phyloP scores from a whole-genome alignment of 2,113 vertebrate genomes.

The Microcebus murinus region DNA sequence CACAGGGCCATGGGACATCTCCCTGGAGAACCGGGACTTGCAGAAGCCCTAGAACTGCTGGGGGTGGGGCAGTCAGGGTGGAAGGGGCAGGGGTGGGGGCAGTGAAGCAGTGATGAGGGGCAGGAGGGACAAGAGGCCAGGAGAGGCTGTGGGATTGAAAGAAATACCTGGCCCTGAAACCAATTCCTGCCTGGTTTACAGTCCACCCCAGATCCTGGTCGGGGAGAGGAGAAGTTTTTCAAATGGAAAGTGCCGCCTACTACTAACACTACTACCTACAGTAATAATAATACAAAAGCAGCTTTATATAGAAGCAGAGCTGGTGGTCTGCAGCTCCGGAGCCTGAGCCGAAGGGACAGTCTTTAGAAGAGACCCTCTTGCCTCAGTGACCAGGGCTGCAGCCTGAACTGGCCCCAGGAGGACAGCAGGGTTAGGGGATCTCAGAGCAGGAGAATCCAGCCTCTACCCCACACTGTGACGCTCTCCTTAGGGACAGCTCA shows the following conservation, averaged over 20 bases:
- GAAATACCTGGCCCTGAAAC: not conserved
- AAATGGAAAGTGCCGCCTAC: not conserved
- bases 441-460: not conserved
- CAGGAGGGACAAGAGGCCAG: not conserved
- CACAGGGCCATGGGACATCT: not conserved
- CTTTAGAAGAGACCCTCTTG: not conserved
- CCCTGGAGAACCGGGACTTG: not conserved
- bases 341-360: not conserved
- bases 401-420: not conserved
- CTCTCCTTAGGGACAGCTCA: too few relatives aligned
- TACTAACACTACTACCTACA: not conserved
- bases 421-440: not conserved
- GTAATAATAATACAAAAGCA: not conserved
- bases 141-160: not conserved
- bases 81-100: not conserved
- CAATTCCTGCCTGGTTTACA: not conserved
- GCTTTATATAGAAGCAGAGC: not conserved
- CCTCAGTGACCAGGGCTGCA: not conserved
- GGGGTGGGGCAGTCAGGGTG: too few relatives aligned
- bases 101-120: not conserved
- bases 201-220: not conserved
- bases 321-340: not conserved
- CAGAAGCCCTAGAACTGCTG: not conserved
- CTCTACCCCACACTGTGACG: accelerated
- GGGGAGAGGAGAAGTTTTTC: not conserved